Base-by-base conservation (phyloP, 2,113 vertebrate genomes). In the Salminus brasiliensis region DNA sequence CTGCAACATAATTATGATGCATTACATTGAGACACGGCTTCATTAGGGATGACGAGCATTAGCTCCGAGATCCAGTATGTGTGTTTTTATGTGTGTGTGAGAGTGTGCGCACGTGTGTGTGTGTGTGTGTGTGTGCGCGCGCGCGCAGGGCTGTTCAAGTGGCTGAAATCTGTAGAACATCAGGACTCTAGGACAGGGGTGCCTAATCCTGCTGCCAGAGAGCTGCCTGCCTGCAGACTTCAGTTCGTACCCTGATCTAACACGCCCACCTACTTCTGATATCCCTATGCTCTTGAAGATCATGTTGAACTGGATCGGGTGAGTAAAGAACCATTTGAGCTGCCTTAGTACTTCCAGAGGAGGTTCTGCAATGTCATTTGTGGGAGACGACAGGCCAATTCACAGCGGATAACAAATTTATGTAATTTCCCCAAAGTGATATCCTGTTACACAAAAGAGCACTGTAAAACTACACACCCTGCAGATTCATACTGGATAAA, bases 41-140 rank as follows among this genome's bases (percentile, higher is more conserved):
- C 65, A 68, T 32, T 69, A 18, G 11, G 39, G 53, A 55, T 69
- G 52, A n/a, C 41, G 21, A 57, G 45, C 41, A 49, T 10, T 49
- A 10, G 12, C n/a, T n/a, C n/a, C n/a, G n/a, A n/a, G n/a, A n/a
- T n/a, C n/a, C n/a, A n/a, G n/a, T n/a, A n/a, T n/a, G n/a, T n/a
- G n/a, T n/a, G n/a, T n/a, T n/a, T 13, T 41, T 49, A 21, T 34
- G 55, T 75, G 57, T 60, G 57, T 13, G 27, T 62, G 36, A 43
- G 67, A 47, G 43, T 71, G 70, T 72, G 47, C 36, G 70, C n/a
- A 9, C 55, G 16, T 55, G 47, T 70, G 68, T 49, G 27, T 30
- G 21, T 39, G 16, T 53, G 59, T 57, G 52, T 72, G 32, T 57
- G 49, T 57, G 52, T 57, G 71, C 9, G 16, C 55, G 49, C 39